phyloP scores from a whole-genome alignment of 2,797 vertebrate genomes.

The Numenius phaeopus region DNA sequence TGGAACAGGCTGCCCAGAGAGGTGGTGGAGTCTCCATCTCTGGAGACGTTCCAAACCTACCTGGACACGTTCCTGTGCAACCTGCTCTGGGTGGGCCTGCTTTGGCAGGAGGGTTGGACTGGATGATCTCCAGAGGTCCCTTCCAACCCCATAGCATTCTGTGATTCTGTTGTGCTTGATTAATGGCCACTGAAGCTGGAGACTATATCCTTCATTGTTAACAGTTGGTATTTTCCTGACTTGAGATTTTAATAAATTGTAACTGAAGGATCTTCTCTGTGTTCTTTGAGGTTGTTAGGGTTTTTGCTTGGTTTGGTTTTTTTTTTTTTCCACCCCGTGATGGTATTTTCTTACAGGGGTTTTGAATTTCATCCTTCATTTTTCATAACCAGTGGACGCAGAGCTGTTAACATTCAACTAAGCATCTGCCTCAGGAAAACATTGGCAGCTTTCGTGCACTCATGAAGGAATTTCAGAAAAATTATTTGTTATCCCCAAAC shows the following conservation, averaged over 20 bases:
- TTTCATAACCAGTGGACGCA: neutral
- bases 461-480: conserved; percentile 52
- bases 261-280: neutral
- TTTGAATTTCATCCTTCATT: conserved; percentile 22
- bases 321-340: neutral
- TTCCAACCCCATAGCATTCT: no score
- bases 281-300: neutral
- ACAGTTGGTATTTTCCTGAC: neutral
- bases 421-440: conserved; percentile 58
- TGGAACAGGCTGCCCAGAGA: no score
- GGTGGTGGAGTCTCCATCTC: no score
- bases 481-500: conserved; percentile 40
- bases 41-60: no score
- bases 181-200: neutral
- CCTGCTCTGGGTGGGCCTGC: no score
- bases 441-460: conserved; percentile 40
- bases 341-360: neutral
- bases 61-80: no score
- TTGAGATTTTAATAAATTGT: neutral
- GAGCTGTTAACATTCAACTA: conserved; percentile 38
- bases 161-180: neutral
- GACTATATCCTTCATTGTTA: neutral
- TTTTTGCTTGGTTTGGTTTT: neutral
- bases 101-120: no score
- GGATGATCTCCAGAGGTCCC: no score